phyloP scores from a whole-genome alignment of 1,140 invertebrate genomes.

The Cydia fagiglandana region DNA sequence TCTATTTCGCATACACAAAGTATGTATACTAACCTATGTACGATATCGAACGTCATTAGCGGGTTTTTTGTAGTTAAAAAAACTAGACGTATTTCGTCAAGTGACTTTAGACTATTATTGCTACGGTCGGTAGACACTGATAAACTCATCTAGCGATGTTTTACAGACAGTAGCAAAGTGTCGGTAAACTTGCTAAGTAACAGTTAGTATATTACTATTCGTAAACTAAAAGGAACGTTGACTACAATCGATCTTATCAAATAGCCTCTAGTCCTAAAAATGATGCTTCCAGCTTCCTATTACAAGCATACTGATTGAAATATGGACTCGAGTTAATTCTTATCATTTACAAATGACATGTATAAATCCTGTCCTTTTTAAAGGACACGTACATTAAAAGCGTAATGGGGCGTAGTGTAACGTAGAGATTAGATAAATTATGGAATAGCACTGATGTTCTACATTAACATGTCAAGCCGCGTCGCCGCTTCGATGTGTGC shows the following conservation, averaged over 20 bases:
- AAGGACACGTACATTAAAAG: background rate
- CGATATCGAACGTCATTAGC: background rate
- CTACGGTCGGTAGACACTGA: background rate
- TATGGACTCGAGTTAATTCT: background rate
- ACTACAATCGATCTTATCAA: background rate
- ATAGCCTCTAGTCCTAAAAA: background rate
- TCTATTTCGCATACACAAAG: conserved; percentile 1
- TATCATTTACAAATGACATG: conserved; percentile 7
- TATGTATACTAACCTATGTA: background rate
- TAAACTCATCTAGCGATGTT: background rate
- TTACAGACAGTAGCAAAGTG: background rate
- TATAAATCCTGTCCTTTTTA: conserved; percentile 4
- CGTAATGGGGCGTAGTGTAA: conserved; percentile 21
- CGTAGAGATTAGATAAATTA: conserved; percentile 23
- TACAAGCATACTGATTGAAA: background rate
- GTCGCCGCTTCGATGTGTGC: conserved; percentile 31
- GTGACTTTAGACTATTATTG: background rate
- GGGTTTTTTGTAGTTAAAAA: background rate
- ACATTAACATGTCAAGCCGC: conserved; percentile 19
- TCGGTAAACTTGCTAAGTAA: background rate
- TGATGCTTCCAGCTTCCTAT: background rate
- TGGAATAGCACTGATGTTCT: conserved; percentile 24
- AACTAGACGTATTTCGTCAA: conserved; percentile 2
- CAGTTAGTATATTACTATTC: background rate
- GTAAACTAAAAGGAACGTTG: background rate